Evolutionary conservation across 2,113 vertebrate genomes (phyloP), one percentile per base, ranked within the genome.

Genomic region (Silurus asotus): DNA sequence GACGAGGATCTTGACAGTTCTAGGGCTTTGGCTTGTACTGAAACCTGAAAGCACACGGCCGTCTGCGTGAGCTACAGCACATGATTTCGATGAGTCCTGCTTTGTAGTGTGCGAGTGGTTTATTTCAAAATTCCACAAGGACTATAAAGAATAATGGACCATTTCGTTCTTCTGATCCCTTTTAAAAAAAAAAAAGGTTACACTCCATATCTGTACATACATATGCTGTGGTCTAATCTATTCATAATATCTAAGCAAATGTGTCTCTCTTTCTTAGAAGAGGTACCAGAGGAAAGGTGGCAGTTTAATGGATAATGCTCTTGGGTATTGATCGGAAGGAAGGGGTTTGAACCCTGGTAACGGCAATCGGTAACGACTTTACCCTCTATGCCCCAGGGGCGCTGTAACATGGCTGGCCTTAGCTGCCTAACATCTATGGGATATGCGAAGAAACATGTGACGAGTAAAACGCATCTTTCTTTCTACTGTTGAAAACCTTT

Each of bases 111-210:
- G 5, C 45, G 10, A 23, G 7, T 84, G 20, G 45, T 74, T 58
- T 74, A 75, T 23, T 84, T 75, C 48, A 84, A 75, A 59, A 84
- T 74, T 48, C 19, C 51, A 25, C 53, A 15, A 59, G 20, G 58
- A 9, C 25, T 61, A 19, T 59, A 80, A 81, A 62, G 37, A 14
- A 81, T 48, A 64, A 11, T 23, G 37, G 2, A 53, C 11, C 6
- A 11, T 84, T 37, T 74, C 67, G 53, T 84, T 84, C 11, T 49
- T 6, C 20, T 75, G 51, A 9, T 70, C 8, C 8, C 48, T 82
- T 25, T 11, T 13, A 84, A 74, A 53, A 70, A 8, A 3, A 70
- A 8, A 3, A 74, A 75, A 49, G 55, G 25, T 84, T 58, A 74
- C 37, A 37, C 8, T 74, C 37, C 56, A 37, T 75, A 61, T 45